Percentiles rank a stretch among this genome's conserved stretches.
phyloP scores from a whole-genome alignment of 2,888 invertebrate species.

The Carabus problematicus region DNA sequence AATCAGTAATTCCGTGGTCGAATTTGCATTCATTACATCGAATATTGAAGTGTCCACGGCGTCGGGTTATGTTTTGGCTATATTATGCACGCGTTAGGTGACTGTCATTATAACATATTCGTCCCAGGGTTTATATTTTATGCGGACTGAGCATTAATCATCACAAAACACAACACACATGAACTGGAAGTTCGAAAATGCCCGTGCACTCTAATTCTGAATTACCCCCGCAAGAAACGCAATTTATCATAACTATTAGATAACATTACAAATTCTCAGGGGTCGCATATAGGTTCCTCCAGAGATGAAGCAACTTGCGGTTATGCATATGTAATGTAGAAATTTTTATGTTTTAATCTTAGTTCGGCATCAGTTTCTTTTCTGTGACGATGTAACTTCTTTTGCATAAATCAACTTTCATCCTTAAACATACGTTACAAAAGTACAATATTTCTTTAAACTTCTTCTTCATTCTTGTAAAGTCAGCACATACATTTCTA shows the following conservation, averaged over 20 bases:
- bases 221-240: conserved; percentile 2
- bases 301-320: conserved; percentile 15
- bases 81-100: conserved; percentile 29
- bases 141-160: background rate
- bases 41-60: conserved; percentile 23
- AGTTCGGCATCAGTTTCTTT: conserved; percentile 28
- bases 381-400: conserved; percentile 25
- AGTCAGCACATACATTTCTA: background rate
- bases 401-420: conserved; percentile 5
- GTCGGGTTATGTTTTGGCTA: conserved; percentile 27
- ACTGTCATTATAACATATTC: conserved; percentile 10
- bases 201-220: background rate
- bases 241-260: conserved; percentile 13
- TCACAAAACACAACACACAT: background rate
- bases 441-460: no score
- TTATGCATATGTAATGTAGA: conserved; percentile 32
- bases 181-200: background rate
- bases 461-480: background rate
- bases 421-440: no score
- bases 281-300: conserved; percentile 13
- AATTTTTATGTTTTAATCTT: conserved; percentile 35
- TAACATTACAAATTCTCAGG: conserved; percentile 29
- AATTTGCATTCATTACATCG: conserved; percentile 32
- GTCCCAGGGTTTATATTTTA: background rate
- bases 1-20: conserved; percentile 27